Evolutionary conservation across 1,140 invertebrate species (phyloP).

Genomic region (Drosophila nikananu): DNA sequence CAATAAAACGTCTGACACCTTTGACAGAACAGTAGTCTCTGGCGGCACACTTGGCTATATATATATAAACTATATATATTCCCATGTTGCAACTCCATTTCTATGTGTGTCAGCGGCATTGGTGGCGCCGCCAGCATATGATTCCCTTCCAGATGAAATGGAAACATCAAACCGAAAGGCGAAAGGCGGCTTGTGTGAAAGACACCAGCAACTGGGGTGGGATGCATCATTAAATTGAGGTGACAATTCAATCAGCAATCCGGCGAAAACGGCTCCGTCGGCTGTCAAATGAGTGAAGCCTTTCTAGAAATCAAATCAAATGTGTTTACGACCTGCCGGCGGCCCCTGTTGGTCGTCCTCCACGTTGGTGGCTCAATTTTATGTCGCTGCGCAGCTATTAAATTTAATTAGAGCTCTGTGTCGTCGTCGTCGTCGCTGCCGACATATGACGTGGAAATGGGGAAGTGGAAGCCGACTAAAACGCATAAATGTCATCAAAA

Average conservation of each 20-base stretch:
- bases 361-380: slow-evolving; percentile 75
- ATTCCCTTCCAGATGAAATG: slow-evolving; percentile 21
- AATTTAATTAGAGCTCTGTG: slow-evolving; percentile 84
- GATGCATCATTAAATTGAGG: slow-evolving; percentile 71
- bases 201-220: slow-evolving; percentile 13
- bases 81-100: slow-evolving; percentile 8
- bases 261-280: slow-evolving; percentile 43
- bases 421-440: slow-evolving; percentile 48
- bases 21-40: slow-evolving; percentile 48
- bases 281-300: slow-evolving; percentile 60
- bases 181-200: slow-evolving; percentile 48
- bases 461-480: slow-evolving; percentile 20
- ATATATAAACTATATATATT: slow-evolving; percentile 16
- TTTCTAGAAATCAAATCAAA: slow-evolving; percentile 82
- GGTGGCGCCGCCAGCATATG: slow-evolving; percentile 61
- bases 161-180: slow-evolving; percentile 61
- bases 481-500: slow-evolving; percentile 80
- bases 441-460: slow-evolving; percentile 43
- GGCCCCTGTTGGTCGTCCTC: background rate
- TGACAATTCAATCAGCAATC: slow-evolving; percentile 82
- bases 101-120: slow-evolving; percentile 49
- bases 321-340: slow-evolving; percentile 66
- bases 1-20: slow-evolving; percentile 81
- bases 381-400: slow-evolving; percentile 73
- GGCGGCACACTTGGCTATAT: slow-evolving; percentile 25